Conservation (phyloP, 2,113 vertebrate species). For the Macaca fascicularis region DNA sequence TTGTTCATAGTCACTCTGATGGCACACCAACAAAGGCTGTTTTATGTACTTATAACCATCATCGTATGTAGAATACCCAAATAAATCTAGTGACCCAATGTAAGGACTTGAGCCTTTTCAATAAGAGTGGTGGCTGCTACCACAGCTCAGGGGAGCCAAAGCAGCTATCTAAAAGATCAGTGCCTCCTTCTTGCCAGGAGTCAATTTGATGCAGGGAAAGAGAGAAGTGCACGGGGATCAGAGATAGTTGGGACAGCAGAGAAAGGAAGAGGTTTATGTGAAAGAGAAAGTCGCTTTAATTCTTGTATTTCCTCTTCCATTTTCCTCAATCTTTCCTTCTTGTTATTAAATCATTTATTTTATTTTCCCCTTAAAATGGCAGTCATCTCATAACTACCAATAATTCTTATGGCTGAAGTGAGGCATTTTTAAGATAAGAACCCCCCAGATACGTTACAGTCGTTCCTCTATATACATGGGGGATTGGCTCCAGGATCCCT, state of each 20-base stretch:
- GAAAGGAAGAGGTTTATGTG: background rate
- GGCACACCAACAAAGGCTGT: background rate
- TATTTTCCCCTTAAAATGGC: background rate
- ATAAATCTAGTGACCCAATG: background rate
- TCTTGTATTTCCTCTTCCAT: background rate
- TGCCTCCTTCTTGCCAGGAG: background rate
- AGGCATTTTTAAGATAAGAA: background rate
- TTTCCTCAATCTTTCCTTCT: background rate
- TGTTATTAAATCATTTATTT: background rate
- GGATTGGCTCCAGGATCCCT: background rate
- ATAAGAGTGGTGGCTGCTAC: background rate
- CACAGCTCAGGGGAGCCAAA: background rate
- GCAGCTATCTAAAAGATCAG: background rate
- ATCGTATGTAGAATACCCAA: background rate
- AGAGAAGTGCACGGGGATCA: background rate
- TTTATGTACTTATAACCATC: background rate
- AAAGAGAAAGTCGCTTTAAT: background rate
- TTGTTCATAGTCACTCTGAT: background rate
- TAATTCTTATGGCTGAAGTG: background rate
- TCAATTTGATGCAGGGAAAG: background rate
- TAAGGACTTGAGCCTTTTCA: background rate
- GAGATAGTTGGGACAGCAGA: background rate
- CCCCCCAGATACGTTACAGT: background rate
- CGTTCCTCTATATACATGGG: background rate
- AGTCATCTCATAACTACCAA: background rate